Evolutionary conservation across 2,888 invertebrate species (phyloP).

Genomic region (Drosophila dives): DNA sequence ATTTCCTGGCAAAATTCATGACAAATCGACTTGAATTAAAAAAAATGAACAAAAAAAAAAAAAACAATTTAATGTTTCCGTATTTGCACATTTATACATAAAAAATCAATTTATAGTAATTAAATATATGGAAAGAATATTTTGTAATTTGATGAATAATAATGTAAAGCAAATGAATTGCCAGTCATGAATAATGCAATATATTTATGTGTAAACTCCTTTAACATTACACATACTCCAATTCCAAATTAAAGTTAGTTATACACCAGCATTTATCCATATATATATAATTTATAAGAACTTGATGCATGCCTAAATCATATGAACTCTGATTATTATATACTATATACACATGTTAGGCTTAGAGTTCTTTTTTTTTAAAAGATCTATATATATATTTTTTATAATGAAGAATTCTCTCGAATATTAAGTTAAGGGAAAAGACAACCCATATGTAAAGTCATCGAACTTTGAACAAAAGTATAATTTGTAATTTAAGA

Average conservation of each 20-base stretch:
- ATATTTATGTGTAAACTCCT: conserved; percentile 31
- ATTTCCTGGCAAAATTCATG: conserved; percentile 9
- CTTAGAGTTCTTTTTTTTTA: neutral
- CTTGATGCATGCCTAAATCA: conserved; percentile 33
- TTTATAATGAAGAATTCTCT: conserved; percentile 25
- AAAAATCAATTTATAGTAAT: conserved; percentile 9
- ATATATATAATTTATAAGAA: conserved; percentile 20
- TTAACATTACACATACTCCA: conserved; percentile 42
- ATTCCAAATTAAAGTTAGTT: conserved; percentile 67
- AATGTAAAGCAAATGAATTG: conserved; percentile 27
- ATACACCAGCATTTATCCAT: conserved; percentile 17
- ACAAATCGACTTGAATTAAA: conserved; percentile 23
- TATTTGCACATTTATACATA: neutral
- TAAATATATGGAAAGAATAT: conserved; percentile 17
- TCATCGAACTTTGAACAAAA: conserved; percentile 27
- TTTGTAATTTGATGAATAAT: conserved; percentile 26
- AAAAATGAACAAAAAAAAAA: neutral
- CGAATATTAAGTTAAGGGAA: conserved; percentile 51
- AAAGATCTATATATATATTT: conserved; percentile 13
- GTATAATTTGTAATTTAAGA: conserved; percentile 27
- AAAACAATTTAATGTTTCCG: conserved; percentile 14
- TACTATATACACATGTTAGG: conserved; percentile 36
- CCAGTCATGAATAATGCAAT: conserved; percentile 61
- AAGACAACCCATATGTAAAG: conserved; percentile 42
- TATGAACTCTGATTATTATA: conserved; percentile 27